Evolutionary conservation across 2,113 vertebrate genomes (phyloP).

Genomic region (Manacus vitellinus): DNA sequence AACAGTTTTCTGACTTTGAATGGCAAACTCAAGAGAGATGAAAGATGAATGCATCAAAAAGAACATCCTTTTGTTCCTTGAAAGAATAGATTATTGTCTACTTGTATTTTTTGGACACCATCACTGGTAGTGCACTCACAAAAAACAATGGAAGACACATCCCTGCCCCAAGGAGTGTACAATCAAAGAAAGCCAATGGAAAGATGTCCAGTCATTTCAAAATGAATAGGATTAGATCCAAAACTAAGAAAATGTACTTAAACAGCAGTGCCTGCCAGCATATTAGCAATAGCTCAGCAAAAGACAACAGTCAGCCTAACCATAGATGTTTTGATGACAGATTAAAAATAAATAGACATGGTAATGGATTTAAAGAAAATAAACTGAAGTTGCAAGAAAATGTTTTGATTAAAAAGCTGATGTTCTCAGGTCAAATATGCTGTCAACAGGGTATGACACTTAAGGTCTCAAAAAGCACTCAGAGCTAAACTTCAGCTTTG

Average conservation of each 20-base stretch:
- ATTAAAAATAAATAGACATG: slow-evolving; percentile 42
- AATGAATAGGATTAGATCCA: background rate
- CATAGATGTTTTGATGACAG: slow-evolving; percentile 24
- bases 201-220: background rate
- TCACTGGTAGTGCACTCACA: background rate
- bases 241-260: background rate
- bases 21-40: slow-evolving; percentile 28
- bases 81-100: slow-evolving; percentile 55
- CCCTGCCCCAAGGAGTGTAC: slow-evolving; percentile 2
- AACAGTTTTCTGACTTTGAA: slow-evolving; percentile 2
- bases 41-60: slow-evolving; percentile 49
- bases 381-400: slow-evolving; percentile 48
- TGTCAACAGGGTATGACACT: slow-evolving; percentile 49
- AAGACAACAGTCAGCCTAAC: background rate
- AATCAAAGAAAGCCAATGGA: background rate
- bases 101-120: slow-evolving; percentile 16
- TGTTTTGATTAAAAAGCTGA: slow-evolving; percentile 45
- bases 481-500: slow-evolving; percentile 34
- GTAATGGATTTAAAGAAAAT: slow-evolving; percentile 46
- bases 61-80: slow-evolving; percentile 43
- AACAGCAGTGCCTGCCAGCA: background rate
- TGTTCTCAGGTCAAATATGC: slow-evolving; percentile 49
- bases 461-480: slow-evolving; percentile 55
- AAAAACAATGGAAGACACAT: slow-evolving; percentile 37
- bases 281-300: slow-evolving; percentile 14